Conservation (phyloP, 2,888 invertebrate genomes). For the Hemithea aestivaria region DNA sequence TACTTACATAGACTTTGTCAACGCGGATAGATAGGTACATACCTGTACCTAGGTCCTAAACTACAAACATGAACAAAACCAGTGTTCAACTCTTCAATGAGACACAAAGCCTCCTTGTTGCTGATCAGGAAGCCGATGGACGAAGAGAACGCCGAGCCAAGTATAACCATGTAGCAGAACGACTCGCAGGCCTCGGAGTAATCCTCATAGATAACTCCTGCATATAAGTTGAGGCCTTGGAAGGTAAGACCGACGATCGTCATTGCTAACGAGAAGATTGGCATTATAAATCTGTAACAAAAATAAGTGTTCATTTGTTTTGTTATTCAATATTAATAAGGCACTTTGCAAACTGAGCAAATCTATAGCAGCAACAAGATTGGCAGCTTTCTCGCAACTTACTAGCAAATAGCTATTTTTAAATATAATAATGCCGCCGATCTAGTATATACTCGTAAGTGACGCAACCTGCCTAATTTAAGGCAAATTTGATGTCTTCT, state of each 20-base stretch:
- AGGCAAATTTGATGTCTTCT: too few species aligned
- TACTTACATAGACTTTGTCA: too few species aligned
- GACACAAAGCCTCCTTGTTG: conserved; percentile 31
- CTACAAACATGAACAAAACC: conserved; percentile 46
- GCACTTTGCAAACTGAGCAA: too few species aligned
- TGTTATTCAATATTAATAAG: too few species aligned
- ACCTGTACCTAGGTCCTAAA: conserved; percentile 45
- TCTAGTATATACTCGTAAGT: too few species aligned
- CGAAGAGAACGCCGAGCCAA: conserved; percentile 38
- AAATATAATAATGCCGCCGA: too few species aligned
- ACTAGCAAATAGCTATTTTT: too few species aligned
- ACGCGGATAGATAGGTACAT: too few species aligned
- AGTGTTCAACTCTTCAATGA: conserved; percentile 42
- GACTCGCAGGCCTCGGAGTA: conserved; percentile 51
- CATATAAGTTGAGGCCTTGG: conserved; percentile 38
- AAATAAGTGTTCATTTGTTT: conserved; percentile 1
- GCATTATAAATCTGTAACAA: conserved; percentile 46
- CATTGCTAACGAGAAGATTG: conserved; percentile 28
- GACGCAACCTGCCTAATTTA: too few species aligned
- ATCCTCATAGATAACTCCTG: conserved; percentile 36
- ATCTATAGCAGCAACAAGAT: too few species aligned
- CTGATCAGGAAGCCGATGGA: conserved; percentile 35
- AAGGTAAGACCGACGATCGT: conserved; percentile 30
- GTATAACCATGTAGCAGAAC: conserved; percentile 49
- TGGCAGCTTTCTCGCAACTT: too few species aligned